A percentile compares a stretch with the other conserved stretches of the same genome.
These are phyloP conservation scores for Cavia porcellus DNA, from an alignment of 2,113 vertebrate species.

Conservation along the genomic window DNA sequence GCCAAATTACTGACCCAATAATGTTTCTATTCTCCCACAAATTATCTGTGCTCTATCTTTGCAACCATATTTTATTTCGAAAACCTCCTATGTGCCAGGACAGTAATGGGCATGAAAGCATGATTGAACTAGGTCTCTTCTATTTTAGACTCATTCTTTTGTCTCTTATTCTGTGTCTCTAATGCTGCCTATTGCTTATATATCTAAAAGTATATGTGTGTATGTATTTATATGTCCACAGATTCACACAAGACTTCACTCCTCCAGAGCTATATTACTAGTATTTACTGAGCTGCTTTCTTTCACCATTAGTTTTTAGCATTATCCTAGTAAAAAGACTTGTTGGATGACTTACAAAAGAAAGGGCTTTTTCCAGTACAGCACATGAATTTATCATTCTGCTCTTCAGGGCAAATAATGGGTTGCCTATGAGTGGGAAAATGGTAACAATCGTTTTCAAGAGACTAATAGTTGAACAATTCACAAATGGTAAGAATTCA, in stretches of 20 bases:
- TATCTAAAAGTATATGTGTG: background rate
- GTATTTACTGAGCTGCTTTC: background rate
- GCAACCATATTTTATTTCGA: conserved; percentile 14
- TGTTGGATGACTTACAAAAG: conserved; percentile 70
- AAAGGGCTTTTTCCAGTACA: conserved; percentile 65
- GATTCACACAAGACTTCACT: rapidly evolving
- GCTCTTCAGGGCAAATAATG: conserved; percentile 74
- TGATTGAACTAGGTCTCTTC: background rate
- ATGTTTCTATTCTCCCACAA: conserved; percentile 7
- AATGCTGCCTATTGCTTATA: background rate
- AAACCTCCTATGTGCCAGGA: background rate
- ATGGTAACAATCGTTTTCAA: conserved; percentile 81
- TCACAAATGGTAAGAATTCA: background rate
- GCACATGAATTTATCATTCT: conserved; percentile 68
- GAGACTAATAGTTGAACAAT: conserved; percentile 70
- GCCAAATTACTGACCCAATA: conserved; percentile 50
- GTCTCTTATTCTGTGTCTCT: background rate
- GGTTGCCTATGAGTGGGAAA: conserved; percentile 74
- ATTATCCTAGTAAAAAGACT: background rate
- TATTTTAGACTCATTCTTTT: background rate
- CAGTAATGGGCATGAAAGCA: background rate
- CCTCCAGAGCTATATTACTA: background rate
- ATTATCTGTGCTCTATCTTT: background rate
- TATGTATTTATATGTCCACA: background rate
- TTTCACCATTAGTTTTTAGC: background rate